Evolutionary conservation across 2,888 invertebrate species (phyloP).

Genomic region (Flexamia atlantica): DNA sequence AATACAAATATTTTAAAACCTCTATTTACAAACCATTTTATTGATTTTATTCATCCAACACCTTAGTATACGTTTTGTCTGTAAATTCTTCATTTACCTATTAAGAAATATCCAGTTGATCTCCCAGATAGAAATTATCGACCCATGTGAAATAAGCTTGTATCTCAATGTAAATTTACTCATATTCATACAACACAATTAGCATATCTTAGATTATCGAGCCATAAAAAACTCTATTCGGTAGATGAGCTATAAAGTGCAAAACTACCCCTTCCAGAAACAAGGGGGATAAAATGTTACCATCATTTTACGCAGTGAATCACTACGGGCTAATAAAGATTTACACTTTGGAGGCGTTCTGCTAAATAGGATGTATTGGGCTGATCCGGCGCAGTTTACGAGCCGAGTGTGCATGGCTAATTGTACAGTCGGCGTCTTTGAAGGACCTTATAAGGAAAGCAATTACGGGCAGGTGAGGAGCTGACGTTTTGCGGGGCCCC

Average conservation of each 20-base stretch:
- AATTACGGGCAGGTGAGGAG: constrained; percentile 53
- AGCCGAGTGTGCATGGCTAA: constrained; percentile 45
- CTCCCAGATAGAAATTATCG: no score
- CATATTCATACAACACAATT: no score
- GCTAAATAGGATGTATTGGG: constrained; percentile 56
- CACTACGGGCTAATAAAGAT: constrained; percentile 53
- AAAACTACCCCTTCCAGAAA: constrained; percentile 29
- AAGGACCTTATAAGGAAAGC: constrained; percentile 36
- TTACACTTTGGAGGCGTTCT: constrained; percentile 53
- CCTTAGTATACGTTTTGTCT: no score
- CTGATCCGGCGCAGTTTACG: constrained; percentile 51
- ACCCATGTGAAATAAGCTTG: no score
- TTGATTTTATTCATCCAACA: no score
- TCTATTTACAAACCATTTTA: no score
- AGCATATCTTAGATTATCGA: no score
- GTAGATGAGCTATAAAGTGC: neutral
- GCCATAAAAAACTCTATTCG: no score
- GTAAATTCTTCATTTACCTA: no score
- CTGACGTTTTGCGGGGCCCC: constrained; percentile 46
- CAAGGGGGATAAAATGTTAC: constrained; percentile 39
- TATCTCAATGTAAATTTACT: no score
- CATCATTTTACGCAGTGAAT: constrained; percentile 34
- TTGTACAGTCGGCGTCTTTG: constrained; percentile 42
- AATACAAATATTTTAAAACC: no score
- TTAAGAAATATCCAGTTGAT: no score